A percentile compares a stretch with the other conserved stretches of the same genome.
These are phyloP conservation scores for Lysandra coridon DNA, from an alignment of 2,888 invertebrate species.

Conservation along the genomic window DNA sequence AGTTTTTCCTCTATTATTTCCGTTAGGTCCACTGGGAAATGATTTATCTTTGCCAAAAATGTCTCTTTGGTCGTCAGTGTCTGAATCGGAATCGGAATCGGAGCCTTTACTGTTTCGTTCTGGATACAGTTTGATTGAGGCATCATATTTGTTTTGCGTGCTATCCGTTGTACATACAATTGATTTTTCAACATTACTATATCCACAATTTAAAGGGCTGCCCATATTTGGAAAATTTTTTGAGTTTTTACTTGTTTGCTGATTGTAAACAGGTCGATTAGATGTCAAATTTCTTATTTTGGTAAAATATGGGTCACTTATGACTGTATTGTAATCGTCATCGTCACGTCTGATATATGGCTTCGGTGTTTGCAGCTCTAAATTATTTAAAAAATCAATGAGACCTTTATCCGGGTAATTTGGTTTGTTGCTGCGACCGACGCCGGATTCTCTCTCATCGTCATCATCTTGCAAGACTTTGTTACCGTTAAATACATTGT, in stretches of 20 bases:
- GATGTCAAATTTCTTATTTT: background rate
- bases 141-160: background rate
- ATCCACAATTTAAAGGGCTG: background rate
- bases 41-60: background rate
- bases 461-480: background rate
- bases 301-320: background rate
- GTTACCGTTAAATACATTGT: background rate
- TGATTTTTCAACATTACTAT: background rate
- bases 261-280: background rate
- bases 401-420: background rate
- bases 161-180: background rate
- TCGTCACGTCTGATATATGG: background rate
- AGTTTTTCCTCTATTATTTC: background rate
- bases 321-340: background rate
- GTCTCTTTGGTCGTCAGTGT: background rate
- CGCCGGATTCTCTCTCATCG: background rate
- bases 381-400: background rate
- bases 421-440: background rate
- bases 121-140: background rate
- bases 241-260: background rate
- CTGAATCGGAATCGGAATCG: background rate
- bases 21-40: background rate
- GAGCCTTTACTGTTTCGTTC: background rate
- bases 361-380: background rate
- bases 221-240: background rate